Conservation (phyloP, 2,113 vertebrate genomes). For the Megaleporinus macrocephalus region DNA sequence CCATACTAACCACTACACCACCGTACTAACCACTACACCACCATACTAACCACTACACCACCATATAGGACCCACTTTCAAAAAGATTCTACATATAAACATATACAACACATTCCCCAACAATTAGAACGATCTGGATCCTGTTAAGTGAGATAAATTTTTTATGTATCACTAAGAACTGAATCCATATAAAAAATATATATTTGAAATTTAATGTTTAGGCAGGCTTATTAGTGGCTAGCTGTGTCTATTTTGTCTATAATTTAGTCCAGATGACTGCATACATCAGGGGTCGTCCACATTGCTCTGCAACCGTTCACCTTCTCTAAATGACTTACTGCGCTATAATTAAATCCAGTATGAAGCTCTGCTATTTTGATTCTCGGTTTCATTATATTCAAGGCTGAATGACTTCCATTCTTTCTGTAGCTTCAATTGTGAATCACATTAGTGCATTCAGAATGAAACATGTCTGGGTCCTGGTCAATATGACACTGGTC, state of each 20-base stretch:
- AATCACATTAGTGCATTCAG: slow-evolving; percentile 3
- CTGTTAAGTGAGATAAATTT: too few species aligned
- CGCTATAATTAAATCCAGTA: slow-evolving; percentile 34
- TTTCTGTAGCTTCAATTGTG: slow-evolving; percentile 6
- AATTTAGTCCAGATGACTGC: slow-evolving; percentile 11
- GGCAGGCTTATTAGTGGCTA: not conserved
- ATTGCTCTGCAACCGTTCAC: slow-evolving; percentile 10
- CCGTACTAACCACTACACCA: too few species aligned
- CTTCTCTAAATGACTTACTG: slow-evolving; percentile 10
- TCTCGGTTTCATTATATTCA: slow-evolving; percentile 33
- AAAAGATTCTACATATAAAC: too few species aligned
- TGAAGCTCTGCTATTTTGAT: slow-evolving; percentile 5
- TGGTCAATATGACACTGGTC: slow-evolving; percentile 40
- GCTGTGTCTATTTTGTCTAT: not conserved
- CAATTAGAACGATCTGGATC: too few species aligned
- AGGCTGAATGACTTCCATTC: slow-evolving; percentile 43
- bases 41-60: too few species aligned
- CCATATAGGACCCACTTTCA: too few species aligned
- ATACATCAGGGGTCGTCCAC: not conserved
- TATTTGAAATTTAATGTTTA: too few species aligned
- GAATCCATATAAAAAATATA: too few species aligned
- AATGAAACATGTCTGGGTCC: slow-evolving; percentile 13
- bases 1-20: too few species aligned
- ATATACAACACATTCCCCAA: too few species aligned
- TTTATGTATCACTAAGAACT: too few species aligned